Evolutionary conservation across 1,140 invertebrate genomes (phyloP), one percentile per base, ranked within the genome.

Genomic region (Aphelenchoides besseyi): DNA sequence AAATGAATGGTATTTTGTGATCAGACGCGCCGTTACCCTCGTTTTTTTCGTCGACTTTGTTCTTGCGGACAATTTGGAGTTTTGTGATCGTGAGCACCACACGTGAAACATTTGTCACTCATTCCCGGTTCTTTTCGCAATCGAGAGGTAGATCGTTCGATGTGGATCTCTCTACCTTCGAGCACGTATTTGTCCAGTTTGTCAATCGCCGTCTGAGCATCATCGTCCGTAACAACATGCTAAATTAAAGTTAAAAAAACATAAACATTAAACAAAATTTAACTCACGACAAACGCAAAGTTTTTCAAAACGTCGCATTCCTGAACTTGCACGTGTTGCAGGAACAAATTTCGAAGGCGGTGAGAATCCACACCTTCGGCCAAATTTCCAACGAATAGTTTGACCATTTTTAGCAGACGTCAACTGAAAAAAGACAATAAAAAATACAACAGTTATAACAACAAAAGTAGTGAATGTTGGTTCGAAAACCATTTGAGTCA

Each of bases 261-360:
- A 66, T 52, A 59, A 29, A 59, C 26, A 59, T 8, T 28, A 33
- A 59, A 61, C 32, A 77, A 72, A 72, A 12, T 32, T 18, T 28
- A 70, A 55, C 66, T 71, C 74, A 82, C 81, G 9, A 83, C 78
- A 66, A 82, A 82, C 3, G 80, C 80, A 59, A 78, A 82, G 68
- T 84, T 83, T 54, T 82, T 82, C 5, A 82, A 62, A 9, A 82
- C 82, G 63, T 82, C 81, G 52, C 80, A 82, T 37, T 84, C 81
- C 5, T 79, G 79, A n/a, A 84, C 82, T n/a, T 77, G 67, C 16
- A 79, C 79, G 61, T 79, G 71, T 28, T 72, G 72, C 9, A 74
- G 67, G 63, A 82, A 83, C 2, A 82, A 70, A 57, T 82, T 78
- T 29, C 71, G 55, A 16, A 82, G 73, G 12, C 74, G 75, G 57